Percentiles rank a stretch among this genome's conserved stretches.
Conservation (phyloP, 2,797 vertebrate genomes). For the Myotis findleyi region DNA sequence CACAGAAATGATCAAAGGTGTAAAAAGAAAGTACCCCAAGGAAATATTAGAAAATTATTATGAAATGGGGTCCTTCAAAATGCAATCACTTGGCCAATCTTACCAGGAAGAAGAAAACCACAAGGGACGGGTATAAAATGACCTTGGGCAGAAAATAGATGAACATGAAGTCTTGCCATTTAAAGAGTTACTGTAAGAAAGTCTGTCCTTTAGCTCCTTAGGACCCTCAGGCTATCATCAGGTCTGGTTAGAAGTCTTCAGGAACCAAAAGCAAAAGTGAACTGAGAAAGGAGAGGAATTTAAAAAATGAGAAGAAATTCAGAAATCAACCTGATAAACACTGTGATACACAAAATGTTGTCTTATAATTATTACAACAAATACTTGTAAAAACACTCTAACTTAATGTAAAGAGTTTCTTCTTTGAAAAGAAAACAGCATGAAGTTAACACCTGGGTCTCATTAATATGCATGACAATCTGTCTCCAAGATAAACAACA, state of each 20-base stretch:
- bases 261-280: conserved; percentile 12
- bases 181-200: conserved; percentile 29
- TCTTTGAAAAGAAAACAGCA: conserved; percentile 84
- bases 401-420: conserved; percentile 85
- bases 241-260: conserved; percentile 8
- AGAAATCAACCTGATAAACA: conserved; percentile 50
- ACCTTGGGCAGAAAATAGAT: conserved; percentile 59
- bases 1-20: neutral
- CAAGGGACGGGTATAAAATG: conserved; percentile 37
- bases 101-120: conserved; percentile 39
- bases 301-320: conserved; percentile 51
- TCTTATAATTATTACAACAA: conserved; percentile 85
- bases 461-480: conserved; percentile 90
- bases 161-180: conserved; percentile 9
- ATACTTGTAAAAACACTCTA: conserved; percentile 81
- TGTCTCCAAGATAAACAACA: conserved; percentile 88
- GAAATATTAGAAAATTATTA: conserved; percentile 44
- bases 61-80: neutral
- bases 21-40: neutral
- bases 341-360: conserved; percentile 9
- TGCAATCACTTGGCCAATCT: neutral
- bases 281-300: conserved; percentile 23
- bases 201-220: conserved; percentile 19
- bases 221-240: neutral
- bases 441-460: conserved; percentile 89